Percentiles rank a stretch among this genome's conserved stretches.
These are phyloP conservation scores for Tragelaphus buxtoni DNA, from an alignment of 2,113 vertebrate genomes.

Conservation along the genomic window DNA sequence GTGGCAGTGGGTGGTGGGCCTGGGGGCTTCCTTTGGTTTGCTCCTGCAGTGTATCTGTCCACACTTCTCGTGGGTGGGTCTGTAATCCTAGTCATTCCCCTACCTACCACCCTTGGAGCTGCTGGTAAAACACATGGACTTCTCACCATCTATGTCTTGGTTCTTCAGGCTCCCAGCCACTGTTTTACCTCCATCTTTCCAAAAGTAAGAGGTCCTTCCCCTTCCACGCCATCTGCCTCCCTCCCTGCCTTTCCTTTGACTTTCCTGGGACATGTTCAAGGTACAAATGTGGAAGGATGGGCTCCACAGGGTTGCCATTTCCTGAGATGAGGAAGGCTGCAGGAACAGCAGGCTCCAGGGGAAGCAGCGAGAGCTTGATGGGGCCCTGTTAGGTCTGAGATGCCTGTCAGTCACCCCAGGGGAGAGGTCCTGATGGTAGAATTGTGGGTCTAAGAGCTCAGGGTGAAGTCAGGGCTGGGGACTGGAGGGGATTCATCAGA, in stretches of 20 bases:
- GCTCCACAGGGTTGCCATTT: neutral
- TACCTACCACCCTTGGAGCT: no score
- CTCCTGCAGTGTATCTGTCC: no score
- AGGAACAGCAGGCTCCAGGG: neutral
- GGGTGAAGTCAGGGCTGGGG: neutral
- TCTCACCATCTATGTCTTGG: neutral
- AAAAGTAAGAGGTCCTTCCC: neutral
- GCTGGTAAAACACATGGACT: neutral
- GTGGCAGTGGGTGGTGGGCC: accelerated
- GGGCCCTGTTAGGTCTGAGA: neutral
- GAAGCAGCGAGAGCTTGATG: neutral
- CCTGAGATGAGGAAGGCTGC: neutral
- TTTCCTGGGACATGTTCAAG: neutral
- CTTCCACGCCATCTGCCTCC: neutral
- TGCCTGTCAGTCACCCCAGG: neutral
- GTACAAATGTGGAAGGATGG: neutral
- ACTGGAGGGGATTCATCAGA: neutral
- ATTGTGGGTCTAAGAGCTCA: neutral
- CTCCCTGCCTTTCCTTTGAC: neutral
- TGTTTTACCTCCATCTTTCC: neutral
- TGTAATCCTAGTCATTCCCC: neutral
- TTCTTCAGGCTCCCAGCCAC: neutral
- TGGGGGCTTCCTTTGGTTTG: neutral
- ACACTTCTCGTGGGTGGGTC: accelerated
- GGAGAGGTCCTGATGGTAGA: neutral